Base-by-base conservation (phyloP, 1,140 invertebrate genomes). In the Nymphalis io region DNA sequence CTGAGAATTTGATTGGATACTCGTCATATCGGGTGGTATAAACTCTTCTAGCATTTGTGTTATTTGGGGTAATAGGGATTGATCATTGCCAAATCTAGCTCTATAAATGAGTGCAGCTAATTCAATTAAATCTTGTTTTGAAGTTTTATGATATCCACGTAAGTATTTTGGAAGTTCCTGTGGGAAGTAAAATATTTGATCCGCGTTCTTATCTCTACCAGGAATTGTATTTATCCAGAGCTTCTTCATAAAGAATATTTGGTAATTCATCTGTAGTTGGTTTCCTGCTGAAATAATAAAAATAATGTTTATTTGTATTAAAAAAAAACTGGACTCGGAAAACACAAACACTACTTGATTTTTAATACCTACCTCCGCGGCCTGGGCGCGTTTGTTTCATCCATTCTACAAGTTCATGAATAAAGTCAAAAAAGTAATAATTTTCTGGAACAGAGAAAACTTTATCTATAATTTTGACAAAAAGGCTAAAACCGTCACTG, bases 231-330 rank as follows among this genome's bases (percentile, higher is more conserved):
- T 97, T 0, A 98, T 95, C 98, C 98, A 99, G 1, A 99, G 90
- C 87, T 99, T 99, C 84, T 98, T 97, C 97, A 99, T 98, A 85
- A 98, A 99, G 93, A 98, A 98, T 75, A 99, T 95, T 92, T 98
- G 94, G 87, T 99, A 98, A 40, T 96, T 96, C 85, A 96, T 96
- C 84, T 96, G 95, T 40, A 96, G 92, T 70, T 94, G 93, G 44
- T 81, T 72, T 18, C 92, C 91, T 72, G 78, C 88, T 92, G 76
- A 76, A 81, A 83, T 61, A 23, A n/a, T n/a, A 75, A 67, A 70
- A 64, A 53, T 33, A 51, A 51, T 66, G 59, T 63, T 68, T 40
- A 21, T 18, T 21, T 46, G n/a, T 33, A 4, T 16, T 12, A 13
- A 13, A 5, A 33, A 33, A 33, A 8, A 33, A 0, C 6, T 33